A percentile compares a stretch with the other conserved stretches of the same genome.
Evolutionary conservation across 2,888 invertebrate species (phyloP).

Genomic region (Oligia latruncula): DNA sequence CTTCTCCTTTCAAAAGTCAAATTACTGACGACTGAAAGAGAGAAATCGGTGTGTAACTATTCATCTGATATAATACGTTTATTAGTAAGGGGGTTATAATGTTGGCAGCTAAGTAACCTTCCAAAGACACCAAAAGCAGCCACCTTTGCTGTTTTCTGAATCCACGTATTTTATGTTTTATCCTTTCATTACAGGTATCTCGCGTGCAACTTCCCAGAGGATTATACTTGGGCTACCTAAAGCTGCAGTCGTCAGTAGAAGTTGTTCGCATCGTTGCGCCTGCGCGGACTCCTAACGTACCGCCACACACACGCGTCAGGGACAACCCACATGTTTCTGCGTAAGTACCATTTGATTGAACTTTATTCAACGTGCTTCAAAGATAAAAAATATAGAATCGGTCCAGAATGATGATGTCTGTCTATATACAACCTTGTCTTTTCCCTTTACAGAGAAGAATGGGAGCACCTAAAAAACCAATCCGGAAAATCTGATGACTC

Average conservation of each 20-base stretch:
- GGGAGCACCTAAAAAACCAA: conserved; percentile 95
- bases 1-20: no score
- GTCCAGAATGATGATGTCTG: not conserved
- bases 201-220: conserved; percentile 95
- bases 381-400: not conserved
- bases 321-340: conserved; percentile 99
- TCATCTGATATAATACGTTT: no score
- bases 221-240: conserved; percentile 98
- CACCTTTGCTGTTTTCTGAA: not conserved
- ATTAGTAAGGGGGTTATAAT: not conserved
- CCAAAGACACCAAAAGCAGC: not conserved
- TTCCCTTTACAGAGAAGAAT: conserved; percentile 95
- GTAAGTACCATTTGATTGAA: conserved; percentile 89
- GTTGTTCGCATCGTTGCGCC: conserved; percentile 98
- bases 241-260: conserved; percentile 98
- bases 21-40: no score
- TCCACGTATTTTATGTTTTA: not conserved
- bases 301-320: conserved; percentile 97
- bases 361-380: no score
- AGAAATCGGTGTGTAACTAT: no score
- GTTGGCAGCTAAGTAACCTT: not conserved
- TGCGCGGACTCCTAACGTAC: conserved; percentile 97
- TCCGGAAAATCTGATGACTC: conserved; percentile 81
- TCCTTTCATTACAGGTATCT: conserved; percentile 91
- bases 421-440: not conserved